Percentiles rank a stretch among this genome's conserved stretches.
Conservation (phyloP, 2,113 vertebrate species). For the Aplodontia rufa region DNA sequence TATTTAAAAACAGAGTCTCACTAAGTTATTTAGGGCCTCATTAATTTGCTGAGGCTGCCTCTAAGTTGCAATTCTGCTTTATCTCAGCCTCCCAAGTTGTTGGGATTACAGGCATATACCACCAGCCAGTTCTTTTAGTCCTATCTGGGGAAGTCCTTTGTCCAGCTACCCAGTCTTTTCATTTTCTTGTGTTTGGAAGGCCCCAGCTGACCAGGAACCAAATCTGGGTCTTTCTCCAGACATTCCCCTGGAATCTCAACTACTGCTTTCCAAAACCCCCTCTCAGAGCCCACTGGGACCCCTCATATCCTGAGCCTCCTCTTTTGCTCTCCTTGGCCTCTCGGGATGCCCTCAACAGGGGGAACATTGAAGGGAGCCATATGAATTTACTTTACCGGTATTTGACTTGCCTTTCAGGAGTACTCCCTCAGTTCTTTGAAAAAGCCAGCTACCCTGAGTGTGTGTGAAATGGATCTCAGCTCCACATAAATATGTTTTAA, state of each 20-base stretch:
- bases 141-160: background rate
- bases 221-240: slow-evolving; percentile 52
- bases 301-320: background rate
- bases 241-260: background rate
- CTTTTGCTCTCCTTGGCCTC: background rate
- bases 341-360: background rate
- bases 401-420: slow-evolving; percentile 42
- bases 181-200: slow-evolving; percentile 20
- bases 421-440: background rate
- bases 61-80: too few species aligned
- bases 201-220: background rate
- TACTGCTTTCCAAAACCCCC: slow-evolving; percentile 22
- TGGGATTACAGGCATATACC: too few species aligned
- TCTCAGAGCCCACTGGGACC: background rate
- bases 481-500: too few species aligned
- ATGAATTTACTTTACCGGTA: background rate
- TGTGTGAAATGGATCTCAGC: slow-evolving; percentile 19
- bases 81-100: too few species aligned
- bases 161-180: slow-evolving; percentile 20
- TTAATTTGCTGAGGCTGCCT: too few species aligned
- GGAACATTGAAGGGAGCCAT: slow-evolving; percentile 39
- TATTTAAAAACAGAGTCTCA: too few species aligned
- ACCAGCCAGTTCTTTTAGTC: background rate
- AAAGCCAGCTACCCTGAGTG: background rate
- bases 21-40: too few species aligned